Evolutionary conservation across 2,797 vertebrate species (phyloP).

Genomic region (Acomys russatus): DNA sequence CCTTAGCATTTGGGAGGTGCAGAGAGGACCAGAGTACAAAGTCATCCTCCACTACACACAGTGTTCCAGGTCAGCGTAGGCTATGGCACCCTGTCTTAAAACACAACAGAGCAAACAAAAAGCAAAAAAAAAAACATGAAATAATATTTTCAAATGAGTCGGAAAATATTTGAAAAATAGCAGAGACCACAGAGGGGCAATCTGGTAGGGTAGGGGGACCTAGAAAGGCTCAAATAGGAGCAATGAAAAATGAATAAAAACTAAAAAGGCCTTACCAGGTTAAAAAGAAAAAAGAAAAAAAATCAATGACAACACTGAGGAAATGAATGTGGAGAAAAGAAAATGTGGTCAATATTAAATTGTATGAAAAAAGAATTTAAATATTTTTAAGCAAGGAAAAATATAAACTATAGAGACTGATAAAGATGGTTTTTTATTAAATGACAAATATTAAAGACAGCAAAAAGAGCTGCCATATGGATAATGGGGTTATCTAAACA

Average conservation of each 20-base stretch:
- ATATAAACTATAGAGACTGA: not conserved
- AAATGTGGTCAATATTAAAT: not conserved
- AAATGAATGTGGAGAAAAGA: not conserved
- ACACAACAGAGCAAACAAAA: not conserved
- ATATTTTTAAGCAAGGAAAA: not conserved
- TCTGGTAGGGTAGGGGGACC: not conserved
- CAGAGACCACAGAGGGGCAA: not conserved
- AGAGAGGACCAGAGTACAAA: not conserved
- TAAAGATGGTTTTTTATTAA: conserved; percentile 5
- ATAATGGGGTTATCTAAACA: conserved; percentile 3
- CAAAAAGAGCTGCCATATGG: not conserved
- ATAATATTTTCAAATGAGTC: not conserved
- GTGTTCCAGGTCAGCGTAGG: not conserved
- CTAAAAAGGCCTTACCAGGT: conserved; percentile 28
- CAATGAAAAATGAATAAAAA: not conserved
- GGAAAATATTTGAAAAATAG: conserved; percentile 38
- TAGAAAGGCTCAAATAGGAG: not conserved
- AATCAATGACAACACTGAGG: not conserved
- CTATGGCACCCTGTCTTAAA: not conserved
- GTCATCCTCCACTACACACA: not conserved
- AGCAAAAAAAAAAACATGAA: conserved; percentile 30
- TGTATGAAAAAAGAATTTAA: not conserved
- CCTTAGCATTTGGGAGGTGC: not conserved
- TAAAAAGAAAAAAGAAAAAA: not conserved
- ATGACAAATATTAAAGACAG: not conserved